These are phyloP conservation scores for Elysia crispata DNA, from an alignment of 2,888 invertebrate genomes.

Conservation along the genomic window DNA sequence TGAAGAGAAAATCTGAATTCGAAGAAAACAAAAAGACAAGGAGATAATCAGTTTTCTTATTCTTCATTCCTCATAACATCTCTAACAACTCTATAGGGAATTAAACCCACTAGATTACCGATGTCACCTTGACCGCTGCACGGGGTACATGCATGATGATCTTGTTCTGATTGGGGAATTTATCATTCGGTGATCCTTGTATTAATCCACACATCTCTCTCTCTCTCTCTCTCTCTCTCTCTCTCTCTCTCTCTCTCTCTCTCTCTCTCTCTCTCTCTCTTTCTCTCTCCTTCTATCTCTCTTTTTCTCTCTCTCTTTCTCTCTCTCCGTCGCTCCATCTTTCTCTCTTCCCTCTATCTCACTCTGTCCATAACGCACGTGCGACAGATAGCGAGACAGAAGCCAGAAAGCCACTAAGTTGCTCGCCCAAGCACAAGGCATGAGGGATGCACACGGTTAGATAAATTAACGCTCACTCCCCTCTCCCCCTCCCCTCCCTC, in stretches of 20 bases:
- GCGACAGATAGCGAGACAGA: background rate
- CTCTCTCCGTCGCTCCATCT: background rate
- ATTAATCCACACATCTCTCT: too few species aligned
- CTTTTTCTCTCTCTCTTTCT: background rate
- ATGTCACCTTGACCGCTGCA: too few species aligned
- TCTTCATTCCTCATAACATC: too few species aligned
- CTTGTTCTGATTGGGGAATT: too few species aligned
- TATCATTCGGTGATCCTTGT: background rate
- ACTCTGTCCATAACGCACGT: background rate
- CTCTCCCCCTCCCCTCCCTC: background rate
- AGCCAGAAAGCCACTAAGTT: background rate
- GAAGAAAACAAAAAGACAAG: too few species aligned
- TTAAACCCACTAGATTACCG: too few species aligned
- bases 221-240: background rate
- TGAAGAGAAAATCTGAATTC: background rate
- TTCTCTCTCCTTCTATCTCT: background rate
- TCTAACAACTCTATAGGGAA: too few species aligned
- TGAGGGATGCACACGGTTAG: background rate
- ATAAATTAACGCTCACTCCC: background rate
- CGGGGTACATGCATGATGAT: too few species aligned
- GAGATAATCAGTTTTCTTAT: too few species aligned
- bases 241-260: slow-evolving; percentile 11
- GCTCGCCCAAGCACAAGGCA: background rate
- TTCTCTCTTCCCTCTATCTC: too few species aligned
- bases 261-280: background rate